A percentile compares a stretch with the other conserved stretches of the same genome.
These are phyloP conservation scores for Hippocampus kuda DNA, from an alignment of 2,797 vertebrate genomes.

Conservation along the genomic window DNA sequence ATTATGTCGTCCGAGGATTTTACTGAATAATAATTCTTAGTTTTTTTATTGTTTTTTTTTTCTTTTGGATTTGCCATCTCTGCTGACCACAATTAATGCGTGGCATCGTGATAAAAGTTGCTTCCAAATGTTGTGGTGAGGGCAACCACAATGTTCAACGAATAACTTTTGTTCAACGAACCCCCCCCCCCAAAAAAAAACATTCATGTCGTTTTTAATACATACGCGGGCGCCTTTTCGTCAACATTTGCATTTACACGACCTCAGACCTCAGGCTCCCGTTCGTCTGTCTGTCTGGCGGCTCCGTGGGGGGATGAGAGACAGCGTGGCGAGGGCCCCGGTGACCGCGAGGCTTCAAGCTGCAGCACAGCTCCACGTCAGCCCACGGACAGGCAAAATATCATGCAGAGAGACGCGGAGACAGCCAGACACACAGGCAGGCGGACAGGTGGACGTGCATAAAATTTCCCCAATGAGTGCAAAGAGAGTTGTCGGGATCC, in stretches of 20 bases:
- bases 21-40: no score
- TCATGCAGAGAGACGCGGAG: no score
- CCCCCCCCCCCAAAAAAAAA: no score
- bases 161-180: background rate
- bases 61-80: background rate
- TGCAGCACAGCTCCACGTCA: conserved; percentile 58
- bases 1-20: no score
- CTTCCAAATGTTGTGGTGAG: background rate
- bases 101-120: background rate
- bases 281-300: conserved; percentile 41
- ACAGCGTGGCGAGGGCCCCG: conserved; percentile 52
- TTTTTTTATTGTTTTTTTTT: background rate
- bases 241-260: background rate
- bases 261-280: conserved; percentile 17
- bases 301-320: conserved; percentile 35
- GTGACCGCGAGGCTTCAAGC: conserved; percentile 50
- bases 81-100: no score
- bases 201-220: background rate
- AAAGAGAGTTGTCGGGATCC: no score
- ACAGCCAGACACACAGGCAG: background rate
- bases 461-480: no score
- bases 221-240: background rate
- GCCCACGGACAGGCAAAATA: conserved; percentile 22
- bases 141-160: background rate
- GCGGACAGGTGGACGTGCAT: no score